These are phyloP conservation scores for Drosophila seguyi DNA, from an alignment of 1,140 invertebrate species.

Conservation along the genomic window DNA sequence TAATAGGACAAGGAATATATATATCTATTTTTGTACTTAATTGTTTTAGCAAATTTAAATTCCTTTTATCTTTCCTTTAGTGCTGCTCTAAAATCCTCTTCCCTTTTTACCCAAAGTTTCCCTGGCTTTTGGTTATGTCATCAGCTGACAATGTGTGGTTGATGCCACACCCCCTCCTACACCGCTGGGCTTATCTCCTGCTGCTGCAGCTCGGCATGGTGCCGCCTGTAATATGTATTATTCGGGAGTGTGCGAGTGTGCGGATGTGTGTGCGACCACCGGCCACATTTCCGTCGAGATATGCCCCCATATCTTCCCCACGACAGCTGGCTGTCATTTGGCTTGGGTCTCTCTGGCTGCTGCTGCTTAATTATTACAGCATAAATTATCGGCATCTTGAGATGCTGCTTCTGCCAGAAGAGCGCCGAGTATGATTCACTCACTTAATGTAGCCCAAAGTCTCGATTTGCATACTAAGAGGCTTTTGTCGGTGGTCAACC, in stretches of 20 bases:
- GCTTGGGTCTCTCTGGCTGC: constrained; percentile 26
- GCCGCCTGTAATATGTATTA: constrained; percentile 28
- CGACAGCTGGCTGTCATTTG: constrained; percentile 63
- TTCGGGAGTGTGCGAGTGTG: constrained; percentile 9
- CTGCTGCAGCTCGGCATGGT: constrained; percentile 38
- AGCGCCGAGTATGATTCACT: constrained; percentile 64
- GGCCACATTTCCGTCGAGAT: constrained; percentile 37
- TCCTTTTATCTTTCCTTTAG: background rate
- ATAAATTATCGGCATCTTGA: constrained; percentile 80
- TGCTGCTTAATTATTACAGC: constrained; percentile 80
- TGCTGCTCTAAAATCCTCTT: background rate
- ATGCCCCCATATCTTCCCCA: constrained; percentile 39
- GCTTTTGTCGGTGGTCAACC: constrained; percentile 63
- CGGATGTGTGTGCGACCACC: constrained; percentile 32
- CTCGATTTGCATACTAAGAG: constrained; percentile 81
- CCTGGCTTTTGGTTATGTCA: constrained; percentile 37
- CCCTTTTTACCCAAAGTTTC: background rate
- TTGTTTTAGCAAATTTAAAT: background rate
- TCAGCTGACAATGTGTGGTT: constrained; percentile 44
- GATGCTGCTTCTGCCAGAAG: constrained; percentile 47
- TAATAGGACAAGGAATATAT: no score
- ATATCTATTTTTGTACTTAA: background rate
- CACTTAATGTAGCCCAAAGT: constrained; percentile 64
- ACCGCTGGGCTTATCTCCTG: constrained; percentile 11
- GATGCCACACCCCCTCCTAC: constrained; percentile 4